Conservation (phyloP, 2,888 invertebrate species). For the Troglohyphantes excavatus region DNA sequence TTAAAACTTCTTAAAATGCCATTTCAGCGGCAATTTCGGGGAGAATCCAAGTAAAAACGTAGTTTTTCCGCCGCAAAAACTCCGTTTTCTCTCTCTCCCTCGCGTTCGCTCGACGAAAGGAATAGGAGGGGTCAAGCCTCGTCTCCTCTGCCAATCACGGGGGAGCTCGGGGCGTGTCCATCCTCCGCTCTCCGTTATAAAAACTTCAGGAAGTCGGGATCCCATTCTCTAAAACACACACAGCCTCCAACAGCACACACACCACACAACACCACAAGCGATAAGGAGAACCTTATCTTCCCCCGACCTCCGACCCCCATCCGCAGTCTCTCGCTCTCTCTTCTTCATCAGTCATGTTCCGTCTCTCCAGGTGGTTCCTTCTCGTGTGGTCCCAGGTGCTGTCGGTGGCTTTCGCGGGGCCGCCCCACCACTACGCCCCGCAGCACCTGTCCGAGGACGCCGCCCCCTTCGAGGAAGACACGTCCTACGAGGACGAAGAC, state of each 20-base stretch:
- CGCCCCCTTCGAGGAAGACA: background rate
- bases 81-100: no score
- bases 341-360: slow-evolving; percentile 11
- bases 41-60: no score
- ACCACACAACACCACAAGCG: background rate
- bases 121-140: slow-evolving; percentile 68
- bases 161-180: slow-evolving; percentile 69
- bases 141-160: slow-evolving; percentile 75
- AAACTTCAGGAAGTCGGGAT: slow-evolving; percentile 43
- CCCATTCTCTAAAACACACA: slow-evolving; percentile 58
- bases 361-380: background rate
- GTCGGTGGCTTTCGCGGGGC: background rate
- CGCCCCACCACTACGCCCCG: background rate
- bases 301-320: slow-evolving; percentile 1
- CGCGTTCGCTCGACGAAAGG: slow-evolving; percentile 19
- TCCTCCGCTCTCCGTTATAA: slow-evolving; percentile 49
- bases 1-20: no score
- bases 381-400: slow-evolving; percentile 16
- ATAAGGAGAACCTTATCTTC: slow-evolving; percentile 41
- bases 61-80: no score
- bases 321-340: background rate
- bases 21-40: no score
- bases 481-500: background rate
- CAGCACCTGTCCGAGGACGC: slow-evolving; percentile 11
- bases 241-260: slow-evolving; percentile 26